Evolutionary conservation across 37 sponge, comb jelly and placozoan genomes (phyloP).

Genomic region (Geodia barretti): DNA sequence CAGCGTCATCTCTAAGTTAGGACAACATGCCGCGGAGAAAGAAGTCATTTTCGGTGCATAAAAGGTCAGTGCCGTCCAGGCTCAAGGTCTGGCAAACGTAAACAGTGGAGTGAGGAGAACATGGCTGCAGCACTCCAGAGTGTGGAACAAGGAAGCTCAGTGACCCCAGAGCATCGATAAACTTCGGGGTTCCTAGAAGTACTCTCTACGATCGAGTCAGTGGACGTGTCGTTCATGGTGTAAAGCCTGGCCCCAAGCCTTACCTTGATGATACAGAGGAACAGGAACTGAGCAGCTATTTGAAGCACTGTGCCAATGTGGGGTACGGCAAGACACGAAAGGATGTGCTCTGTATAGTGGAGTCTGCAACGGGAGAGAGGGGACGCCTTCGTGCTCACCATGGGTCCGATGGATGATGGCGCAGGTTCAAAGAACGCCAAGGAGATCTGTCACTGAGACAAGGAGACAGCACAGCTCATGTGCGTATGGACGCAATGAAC

Average conservation of each 20-base stretch:
- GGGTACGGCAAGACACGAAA: conserved; percentile 22
- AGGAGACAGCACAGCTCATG: conserved; percentile 2
- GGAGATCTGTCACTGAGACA: background rate
- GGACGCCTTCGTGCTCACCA: background rate
- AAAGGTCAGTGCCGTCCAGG: too few species aligned
- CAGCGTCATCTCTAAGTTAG: too few species aligned
- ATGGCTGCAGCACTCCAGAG: too few species aligned
- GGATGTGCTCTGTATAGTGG: conserved; percentile 33
- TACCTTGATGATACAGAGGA: conserved; percentile 16
- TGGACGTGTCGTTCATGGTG: conserved; percentile 10
- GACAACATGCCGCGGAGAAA: too few species aligned
- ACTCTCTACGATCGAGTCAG: conserved; percentile 4
- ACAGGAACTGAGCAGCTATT: conserved; percentile 1
- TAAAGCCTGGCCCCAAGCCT: conserved; percentile 22
- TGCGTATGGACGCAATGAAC: conserved; percentile 19
- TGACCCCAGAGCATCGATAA: too few species aligned
- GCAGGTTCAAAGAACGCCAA: background rate
- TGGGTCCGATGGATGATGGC: conserved; percentile 17
- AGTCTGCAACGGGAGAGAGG: conserved; percentile 21
- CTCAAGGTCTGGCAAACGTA: too few species aligned
- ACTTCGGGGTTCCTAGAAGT: too few species aligned
- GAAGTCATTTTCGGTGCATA: too few species aligned
- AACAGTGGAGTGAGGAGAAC: too few species aligned
- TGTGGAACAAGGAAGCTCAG: too few species aligned
- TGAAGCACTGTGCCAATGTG: background rate